Evolutionary conservation across 2,888 invertebrate species (phyloP).

Genomic region (Leptarthrus brevirostris): DNA sequence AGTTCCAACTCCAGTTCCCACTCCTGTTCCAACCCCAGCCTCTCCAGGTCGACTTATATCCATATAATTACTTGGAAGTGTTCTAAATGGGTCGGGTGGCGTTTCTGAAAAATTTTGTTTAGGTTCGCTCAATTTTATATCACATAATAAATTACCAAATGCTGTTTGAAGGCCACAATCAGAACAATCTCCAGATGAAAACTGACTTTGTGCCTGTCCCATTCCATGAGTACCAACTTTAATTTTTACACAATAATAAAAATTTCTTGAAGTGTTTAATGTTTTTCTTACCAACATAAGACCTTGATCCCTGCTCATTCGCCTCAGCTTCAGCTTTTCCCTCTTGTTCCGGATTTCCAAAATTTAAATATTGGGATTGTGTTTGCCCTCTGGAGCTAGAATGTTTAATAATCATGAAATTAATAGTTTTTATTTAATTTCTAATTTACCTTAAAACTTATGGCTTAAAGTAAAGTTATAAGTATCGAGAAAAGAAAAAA

Average conservation of each 20-base stretch:
- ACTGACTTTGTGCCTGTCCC: slow-evolving; percentile 91
- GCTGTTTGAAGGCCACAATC: slow-evolving; percentile 67
- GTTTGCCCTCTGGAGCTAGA: slow-evolving; percentile 76
- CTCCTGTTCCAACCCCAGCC: background rate
- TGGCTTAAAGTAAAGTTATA: too few relatives aligned
- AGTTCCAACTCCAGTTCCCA: background rate
- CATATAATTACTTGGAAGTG: background rate
- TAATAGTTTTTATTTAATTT: too few relatives aligned
- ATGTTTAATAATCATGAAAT: too few relatives aligned
- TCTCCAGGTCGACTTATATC: background rate
- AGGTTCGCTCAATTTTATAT: background rate
- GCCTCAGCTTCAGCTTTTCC: slow-evolving; percentile 88
- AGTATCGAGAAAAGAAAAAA: too few relatives aligned
- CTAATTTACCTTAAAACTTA: too few relatives aligned
- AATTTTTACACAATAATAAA: too few relatives aligned
- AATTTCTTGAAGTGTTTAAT: too few relatives aligned
- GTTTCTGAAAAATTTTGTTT: slow-evolving; percentile 12
- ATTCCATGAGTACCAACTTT: slow-evolving; percentile 84
- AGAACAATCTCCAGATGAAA: slow-evolving; percentile 77
- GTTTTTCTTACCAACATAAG: slow-evolving; percentile 64
- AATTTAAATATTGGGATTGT: slow-evolving; percentile 84
- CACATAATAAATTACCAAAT: slow-evolving; percentile 10
- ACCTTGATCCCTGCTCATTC: slow-evolving; percentile 69
- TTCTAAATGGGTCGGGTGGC: slow-evolving; percentile 48
- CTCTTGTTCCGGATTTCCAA: slow-evolving; percentile 72